Conservation (phyloP, 2,113 vertebrate genomes). For the Plecturocebus donacophilus region DNA sequence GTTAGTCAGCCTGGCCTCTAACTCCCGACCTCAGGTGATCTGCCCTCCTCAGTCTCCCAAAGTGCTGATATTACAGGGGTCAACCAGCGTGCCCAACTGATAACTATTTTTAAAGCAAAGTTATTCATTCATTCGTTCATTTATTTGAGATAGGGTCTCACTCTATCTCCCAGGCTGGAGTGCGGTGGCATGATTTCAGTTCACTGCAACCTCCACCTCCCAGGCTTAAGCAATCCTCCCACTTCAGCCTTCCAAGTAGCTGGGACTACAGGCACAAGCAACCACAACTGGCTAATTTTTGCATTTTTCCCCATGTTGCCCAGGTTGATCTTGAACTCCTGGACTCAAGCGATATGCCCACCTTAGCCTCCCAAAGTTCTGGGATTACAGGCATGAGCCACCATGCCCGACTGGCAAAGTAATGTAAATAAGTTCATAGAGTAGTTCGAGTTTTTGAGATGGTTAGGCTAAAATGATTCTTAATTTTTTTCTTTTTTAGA, state of each 20-base stretch:
- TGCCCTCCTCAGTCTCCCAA: too few species aligned
- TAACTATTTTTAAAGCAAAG: conserved; percentile 9
- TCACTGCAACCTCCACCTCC: not conserved
- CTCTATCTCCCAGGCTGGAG: not conserved
- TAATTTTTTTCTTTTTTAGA: too few species aligned
- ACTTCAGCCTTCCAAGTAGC: not conserved
- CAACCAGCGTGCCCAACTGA: not conserved
- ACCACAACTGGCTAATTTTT: not conserved
- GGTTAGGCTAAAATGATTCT: too few species aligned
- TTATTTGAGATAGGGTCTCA: not conserved
- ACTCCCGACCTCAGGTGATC: too few species aligned
- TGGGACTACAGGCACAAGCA: not conserved
- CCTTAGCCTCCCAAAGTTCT: not conserved
- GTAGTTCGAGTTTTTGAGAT: too few species aligned
- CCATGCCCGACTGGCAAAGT: not conserved
- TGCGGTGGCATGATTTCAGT: not conserved
- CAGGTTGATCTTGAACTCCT: not conserved
- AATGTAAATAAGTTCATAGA: too few species aligned
- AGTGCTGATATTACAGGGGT: too few species aligned
- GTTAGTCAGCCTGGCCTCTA: too few species aligned
- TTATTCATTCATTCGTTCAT: too few species aligned
- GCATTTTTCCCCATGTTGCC: not conserved
- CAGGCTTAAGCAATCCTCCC: not conserved
- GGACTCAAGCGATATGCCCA: not conserved
- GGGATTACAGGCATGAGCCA: not conserved